Conservation (phyloP, 2,888 invertebrate genomes). For the Mythimna albipuncta region DNA sequence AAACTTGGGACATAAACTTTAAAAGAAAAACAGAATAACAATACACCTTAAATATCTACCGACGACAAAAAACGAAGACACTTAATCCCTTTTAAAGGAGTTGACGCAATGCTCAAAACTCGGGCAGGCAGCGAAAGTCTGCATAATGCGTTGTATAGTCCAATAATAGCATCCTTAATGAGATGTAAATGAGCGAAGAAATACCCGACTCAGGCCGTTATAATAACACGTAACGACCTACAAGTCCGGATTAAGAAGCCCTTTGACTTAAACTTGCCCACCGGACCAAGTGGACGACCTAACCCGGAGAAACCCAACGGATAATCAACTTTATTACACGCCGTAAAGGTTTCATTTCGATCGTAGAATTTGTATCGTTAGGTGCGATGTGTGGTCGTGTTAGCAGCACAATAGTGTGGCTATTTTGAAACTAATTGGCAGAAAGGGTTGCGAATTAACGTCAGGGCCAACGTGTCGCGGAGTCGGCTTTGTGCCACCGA, state of each 20-base stretch:
- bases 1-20: not conserved
- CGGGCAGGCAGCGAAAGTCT: constrained; percentile 67
- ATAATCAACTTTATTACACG: constrained; percentile 68
- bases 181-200: constrained; percentile 91
- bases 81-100: constrained; percentile 57
- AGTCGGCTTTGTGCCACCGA: constrained; percentile 82
- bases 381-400: constrained; percentile 84
- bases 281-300: constrained; percentile 81
- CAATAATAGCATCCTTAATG: constrained; percentile 89
- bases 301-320: constrained; percentile 56
- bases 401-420: constrained; percentile 88
- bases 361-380: constrained; percentile 70
- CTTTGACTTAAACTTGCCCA: constrained; percentile 88
- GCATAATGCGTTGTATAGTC: constrained; percentile 77
- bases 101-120: constrained; percentile 64
- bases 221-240: constrained; percentile 91
- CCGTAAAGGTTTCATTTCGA: constrained; percentile 68
- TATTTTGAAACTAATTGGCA: constrained; percentile 91
- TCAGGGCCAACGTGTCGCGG: constrained; percentile 83
- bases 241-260: constrained; percentile 91
- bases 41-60: constrained; percentile 41
- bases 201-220: constrained; percentile 88
- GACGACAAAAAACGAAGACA: constrained; percentile 39
- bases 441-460: constrained; percentile 91
- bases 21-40: constrained; percentile 19